A percentile compares a stretch with the other conserved stretches of the same genome.
phyloP scores from a whole-genome alignment of 2,113 vertebrate genomes.

The Leucopsar rothschildi region DNA sequence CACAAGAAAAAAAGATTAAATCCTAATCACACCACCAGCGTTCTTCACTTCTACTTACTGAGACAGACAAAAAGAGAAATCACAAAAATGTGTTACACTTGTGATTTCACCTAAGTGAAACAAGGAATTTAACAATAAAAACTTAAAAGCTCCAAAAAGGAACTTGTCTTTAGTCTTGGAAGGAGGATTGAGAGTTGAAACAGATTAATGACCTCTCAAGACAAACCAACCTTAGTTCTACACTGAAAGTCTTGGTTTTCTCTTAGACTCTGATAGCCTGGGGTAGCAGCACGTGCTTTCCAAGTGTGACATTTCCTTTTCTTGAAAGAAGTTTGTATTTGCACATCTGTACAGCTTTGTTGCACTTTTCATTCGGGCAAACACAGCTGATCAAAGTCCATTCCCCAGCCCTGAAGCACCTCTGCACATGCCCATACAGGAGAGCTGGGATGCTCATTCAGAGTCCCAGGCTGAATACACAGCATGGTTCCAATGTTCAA shows the following conservation, averaged over 20 bases:
- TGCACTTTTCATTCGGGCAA: background rate
- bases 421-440: background rate
- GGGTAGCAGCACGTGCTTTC: background rate
- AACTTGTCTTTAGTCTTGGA: background rate
- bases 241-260: background rate
- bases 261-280: background rate
- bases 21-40: background rate
- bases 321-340: background rate
- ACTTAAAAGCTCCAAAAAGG: background rate
- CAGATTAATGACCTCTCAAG: background rate
- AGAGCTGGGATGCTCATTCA: background rate
- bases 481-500: background rate
- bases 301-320: background rate
- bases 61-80: background rate
- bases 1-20: background rate
- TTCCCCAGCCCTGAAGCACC: background rate
- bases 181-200: fast-evolving
- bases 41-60: background rate
- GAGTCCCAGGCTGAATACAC: background rate
- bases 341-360: background rate
- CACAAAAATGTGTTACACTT: fast-evolving
- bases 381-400: fast-evolving
- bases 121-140: background rate
- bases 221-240: background rate
- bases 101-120: background rate